Evolutionary conservation across 37 sponge, comb jelly and placozoan species (phyloP).

Genomic region (Dysidea cf. avara): DNA sequence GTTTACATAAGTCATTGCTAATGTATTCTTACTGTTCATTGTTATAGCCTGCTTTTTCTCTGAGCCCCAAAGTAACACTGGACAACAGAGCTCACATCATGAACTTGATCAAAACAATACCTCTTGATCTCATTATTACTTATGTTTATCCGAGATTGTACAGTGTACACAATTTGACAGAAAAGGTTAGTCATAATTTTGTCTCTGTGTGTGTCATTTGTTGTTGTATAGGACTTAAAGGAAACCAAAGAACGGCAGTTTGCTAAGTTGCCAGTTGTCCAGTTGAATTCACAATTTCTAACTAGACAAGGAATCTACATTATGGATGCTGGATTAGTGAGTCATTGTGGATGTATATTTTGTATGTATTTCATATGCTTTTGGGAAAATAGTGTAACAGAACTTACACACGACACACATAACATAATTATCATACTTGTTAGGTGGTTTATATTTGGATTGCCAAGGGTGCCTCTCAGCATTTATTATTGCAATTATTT

Average conservation of each 20-base stretch:
- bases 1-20: too few species aligned
- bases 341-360: neutral
- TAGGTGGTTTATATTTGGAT: conserved; percentile 85
- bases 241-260: conserved; percentile 49
- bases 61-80: conserved; percentile 46
- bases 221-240: neutral
- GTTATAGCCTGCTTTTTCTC: conserved; percentile 79
- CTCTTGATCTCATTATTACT: conserved; percentile 69
- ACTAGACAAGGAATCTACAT: conserved; percentile 83
- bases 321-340: conserved; percentile 74
- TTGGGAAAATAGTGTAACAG: neutral
- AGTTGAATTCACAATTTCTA: conserved; percentile 80
- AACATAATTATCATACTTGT: conserved; percentile 4
- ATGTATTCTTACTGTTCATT: too few species aligned
- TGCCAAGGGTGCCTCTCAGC: conserved; percentile 50
- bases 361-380: neutral
- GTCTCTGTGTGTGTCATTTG: neutral
- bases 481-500: conserved; percentile 59
- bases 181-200: conserved; percentile 57
- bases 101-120: conserved; percentile 77
- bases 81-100: conserved; percentile 78
- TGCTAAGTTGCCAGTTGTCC: conserved; percentile 57
- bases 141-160: conserved; percentile 84
- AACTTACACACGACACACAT: neutral
- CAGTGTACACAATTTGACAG: conserved; percentile 65